Evolutionary conservation across 2,797 vertebrate genomes (phyloP).

Genomic region (Crocidura indochinensis): DNA sequence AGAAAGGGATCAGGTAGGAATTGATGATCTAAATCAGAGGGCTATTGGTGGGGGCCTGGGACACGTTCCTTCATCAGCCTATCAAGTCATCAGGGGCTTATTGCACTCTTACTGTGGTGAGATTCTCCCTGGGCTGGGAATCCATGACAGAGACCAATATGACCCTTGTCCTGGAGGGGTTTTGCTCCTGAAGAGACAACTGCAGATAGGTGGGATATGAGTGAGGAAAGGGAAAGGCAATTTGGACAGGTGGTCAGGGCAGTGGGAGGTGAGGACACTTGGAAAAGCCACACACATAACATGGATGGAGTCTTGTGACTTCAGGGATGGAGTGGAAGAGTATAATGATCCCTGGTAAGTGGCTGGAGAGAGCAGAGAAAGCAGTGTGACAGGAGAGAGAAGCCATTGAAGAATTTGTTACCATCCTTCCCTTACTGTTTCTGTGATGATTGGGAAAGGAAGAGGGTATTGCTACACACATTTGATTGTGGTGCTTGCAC

Average conservation of each 20-base stretch:
- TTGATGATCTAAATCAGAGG: neutral
- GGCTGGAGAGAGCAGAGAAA: too few species aligned
- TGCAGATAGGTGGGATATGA: neutral
- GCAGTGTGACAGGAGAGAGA: neutral
- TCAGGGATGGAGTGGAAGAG: too few species aligned
- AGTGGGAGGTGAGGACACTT: neutral
- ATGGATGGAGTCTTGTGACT: too few species aligned
- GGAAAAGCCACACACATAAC: neutral
- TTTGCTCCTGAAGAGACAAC: neutral
- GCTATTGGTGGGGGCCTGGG: neutral
- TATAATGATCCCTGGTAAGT: neutral
- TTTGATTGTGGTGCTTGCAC: too few species aligned
- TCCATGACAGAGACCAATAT: neutral
- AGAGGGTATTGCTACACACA: too few species aligned
- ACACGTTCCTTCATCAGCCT: neutral
- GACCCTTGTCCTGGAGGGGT: neutral
- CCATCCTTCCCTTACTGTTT: neutral
- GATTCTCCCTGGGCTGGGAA: neutral
- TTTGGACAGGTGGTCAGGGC: neutral
- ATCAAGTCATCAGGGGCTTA: neutral
- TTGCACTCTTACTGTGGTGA: neutral
- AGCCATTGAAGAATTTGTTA: neutral
- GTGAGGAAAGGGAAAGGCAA: neutral
- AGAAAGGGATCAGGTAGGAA: conserved; percentile 28
- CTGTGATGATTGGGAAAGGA: neutral